phyloP scores from a whole-genome alignment of 2,113 vertebrate genomes.

The Caloenas nicobarica region DNA sequence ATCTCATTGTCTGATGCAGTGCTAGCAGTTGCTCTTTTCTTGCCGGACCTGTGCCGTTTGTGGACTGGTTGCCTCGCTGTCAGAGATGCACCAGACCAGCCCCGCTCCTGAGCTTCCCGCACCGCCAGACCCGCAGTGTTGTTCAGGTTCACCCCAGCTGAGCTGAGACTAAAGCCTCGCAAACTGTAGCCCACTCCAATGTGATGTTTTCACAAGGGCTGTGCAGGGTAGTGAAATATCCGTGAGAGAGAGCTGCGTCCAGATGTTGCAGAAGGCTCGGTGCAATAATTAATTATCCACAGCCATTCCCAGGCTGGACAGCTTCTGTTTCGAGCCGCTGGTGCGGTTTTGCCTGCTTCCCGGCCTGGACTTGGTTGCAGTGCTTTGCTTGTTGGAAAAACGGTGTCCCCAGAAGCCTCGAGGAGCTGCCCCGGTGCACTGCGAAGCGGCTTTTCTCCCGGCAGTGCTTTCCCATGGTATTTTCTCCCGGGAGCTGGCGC shows the following conservation, averaged over 20 bases:
- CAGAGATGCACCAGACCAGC: not conserved
- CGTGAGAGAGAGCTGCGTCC: not conserved
- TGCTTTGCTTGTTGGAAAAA: not conserved
- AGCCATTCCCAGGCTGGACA: not conserved
- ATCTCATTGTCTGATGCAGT: not conserved
- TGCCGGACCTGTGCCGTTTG: not conserved
- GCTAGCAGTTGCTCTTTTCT: not conserved
- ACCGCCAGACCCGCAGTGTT: accelerated
- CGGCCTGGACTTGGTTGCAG: not conserved
- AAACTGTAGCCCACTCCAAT: accelerated
- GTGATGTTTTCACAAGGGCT: not conserved
- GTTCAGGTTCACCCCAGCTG: not conserved
- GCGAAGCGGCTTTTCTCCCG: not conserved
- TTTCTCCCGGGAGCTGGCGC: not conserved
- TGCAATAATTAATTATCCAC: not conserved
- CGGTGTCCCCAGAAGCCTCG: not conserved
- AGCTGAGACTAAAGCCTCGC: not conserved
- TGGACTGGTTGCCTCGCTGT: not conserved
- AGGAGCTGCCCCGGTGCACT: not conserved
- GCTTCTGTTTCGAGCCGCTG: not conserved
- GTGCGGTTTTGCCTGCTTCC: not conserved
- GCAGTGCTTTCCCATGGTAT: not conserved
- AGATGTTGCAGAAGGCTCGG: not conserved
- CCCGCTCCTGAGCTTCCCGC: accelerated
- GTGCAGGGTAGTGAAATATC: not conserved